Percentiles rank a stretch among this genome's conserved stretches.
Evolutionary conservation across 2,113 vertebrate species (phyloP).

Genomic region (Sterrhoptilus dennistouni): DNA sequence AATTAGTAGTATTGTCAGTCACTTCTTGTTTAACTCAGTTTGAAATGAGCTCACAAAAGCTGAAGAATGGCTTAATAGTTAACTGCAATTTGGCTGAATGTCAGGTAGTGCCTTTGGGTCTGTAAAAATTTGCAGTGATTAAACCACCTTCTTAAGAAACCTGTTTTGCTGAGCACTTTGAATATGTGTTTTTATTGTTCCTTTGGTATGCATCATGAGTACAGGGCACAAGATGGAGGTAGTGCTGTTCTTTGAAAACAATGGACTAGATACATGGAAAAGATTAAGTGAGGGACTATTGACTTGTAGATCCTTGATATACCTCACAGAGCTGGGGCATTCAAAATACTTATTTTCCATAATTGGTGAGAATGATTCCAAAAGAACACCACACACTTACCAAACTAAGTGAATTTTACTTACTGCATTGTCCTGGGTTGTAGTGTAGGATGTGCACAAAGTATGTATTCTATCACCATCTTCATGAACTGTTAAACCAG

Average conservation of each 20-base stretch:
- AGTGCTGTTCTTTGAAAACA: not conserved
- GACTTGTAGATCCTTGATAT: not conserved
- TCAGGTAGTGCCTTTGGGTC: constrained; percentile 43
- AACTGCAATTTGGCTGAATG: constrained; percentile 44
- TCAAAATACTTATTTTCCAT: not conserved
- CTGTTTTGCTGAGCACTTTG: not conserved
- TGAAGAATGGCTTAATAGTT: constrained; percentile 30
- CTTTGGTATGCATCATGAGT: not conserved
- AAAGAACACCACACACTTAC: not conserved
- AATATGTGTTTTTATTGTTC: not conserved
- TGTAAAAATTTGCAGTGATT: constrained; percentile 42
- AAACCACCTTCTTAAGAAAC: constrained; percentile 15
- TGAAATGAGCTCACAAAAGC: constrained; percentile 4
- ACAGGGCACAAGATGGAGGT: not conserved
- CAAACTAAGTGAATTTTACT: not conserved
- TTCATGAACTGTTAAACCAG: no score
- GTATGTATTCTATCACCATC: no score
- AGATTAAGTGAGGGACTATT: not conserved
- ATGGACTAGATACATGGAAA: not conserved
- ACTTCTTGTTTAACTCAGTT: not conserved
- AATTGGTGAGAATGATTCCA: not conserved
- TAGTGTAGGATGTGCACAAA: no score
- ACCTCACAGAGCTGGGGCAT: not conserved
- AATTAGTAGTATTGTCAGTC: constrained; percentile 18
- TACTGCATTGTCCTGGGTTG: no score